phyloP scores from a whole-genome alignment of 2,888 invertebrate genomes.

The Punctoribates punctum region DNA sequence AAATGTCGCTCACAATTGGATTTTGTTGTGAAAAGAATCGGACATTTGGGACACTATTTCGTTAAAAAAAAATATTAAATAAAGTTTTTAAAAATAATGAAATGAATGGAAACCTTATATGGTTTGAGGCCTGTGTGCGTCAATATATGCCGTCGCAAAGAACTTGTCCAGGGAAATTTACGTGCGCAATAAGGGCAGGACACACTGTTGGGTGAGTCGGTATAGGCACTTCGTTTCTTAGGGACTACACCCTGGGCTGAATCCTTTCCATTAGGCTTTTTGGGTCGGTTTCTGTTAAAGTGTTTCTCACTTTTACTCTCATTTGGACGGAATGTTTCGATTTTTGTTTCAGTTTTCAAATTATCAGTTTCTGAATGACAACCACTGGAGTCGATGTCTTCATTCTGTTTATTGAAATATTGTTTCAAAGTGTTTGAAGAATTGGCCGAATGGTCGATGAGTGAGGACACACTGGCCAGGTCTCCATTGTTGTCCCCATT shows the following conservation, averaged over 20 bases:
- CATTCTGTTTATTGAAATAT: constrained; percentile 45
- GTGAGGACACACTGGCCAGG: constrained; percentile 71
- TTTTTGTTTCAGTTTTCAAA: constrained; percentile 50
- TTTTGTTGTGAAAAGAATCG: constrained; percentile 89
- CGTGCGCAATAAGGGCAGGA: constrained; percentile 67
- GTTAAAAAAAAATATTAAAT: too few species aligned
- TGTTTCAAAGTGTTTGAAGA: constrained; percentile 41
- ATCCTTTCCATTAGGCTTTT: constrained; percentile 23
- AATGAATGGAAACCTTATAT: constrained; percentile 61
- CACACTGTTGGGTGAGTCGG: constrained; percentile 87
- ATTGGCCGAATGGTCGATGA: constrained; percentile 57
- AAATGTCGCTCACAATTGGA: constrained; percentile 95
- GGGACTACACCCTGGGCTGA: background rate
- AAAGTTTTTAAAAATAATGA: too few species aligned
- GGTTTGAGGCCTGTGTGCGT: constrained; percentile 96
- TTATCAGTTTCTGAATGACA: constrained; percentile 42
- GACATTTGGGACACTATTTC: constrained; percentile 73
- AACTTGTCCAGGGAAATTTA: constrained; percentile 95
- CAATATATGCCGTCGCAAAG: constrained; percentile 84
- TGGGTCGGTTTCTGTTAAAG: background rate
- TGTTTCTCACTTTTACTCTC: constrained; percentile 50
- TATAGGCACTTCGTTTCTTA: constrained; percentile 91
- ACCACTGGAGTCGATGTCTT: constrained; percentile 42
- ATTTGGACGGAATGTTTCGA: constrained; percentile 57
- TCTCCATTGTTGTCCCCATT: constrained; percentile 58